A percentile compares a stretch with the other conserved stretches of the same genome.
Evolutionary conservation across 1,140 invertebrate species (phyloP).

Genomic region (Elysia chlorotica): DNA sequence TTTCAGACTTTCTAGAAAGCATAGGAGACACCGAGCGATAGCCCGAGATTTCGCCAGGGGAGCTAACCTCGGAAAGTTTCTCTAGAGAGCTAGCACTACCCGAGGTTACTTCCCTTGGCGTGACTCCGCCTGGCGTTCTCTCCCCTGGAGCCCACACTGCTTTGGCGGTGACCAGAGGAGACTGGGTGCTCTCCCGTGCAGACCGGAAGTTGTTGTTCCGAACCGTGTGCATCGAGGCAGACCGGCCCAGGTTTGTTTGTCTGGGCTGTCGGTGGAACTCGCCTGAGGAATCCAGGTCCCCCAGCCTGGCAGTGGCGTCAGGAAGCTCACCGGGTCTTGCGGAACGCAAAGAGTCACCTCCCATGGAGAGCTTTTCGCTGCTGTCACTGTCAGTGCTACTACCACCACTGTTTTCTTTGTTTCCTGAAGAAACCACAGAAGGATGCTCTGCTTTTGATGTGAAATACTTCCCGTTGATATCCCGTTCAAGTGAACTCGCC

Average conservation of each 20-base stretch:
- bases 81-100: not conserved
- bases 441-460: too few species aligned
- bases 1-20: not conserved
- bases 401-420: not conserved
- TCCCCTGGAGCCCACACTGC: not conserved
- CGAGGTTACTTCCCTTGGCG: not conserved
- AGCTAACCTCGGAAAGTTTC: not conserved
- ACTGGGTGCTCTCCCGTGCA: too few species aligned
- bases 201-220: not conserved
- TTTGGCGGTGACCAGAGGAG: too few species aligned
- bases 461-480: too few species aligned
- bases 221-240: not conserved
- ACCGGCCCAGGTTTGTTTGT: not conserved
- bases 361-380: not conserved
- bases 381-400: not conserved
- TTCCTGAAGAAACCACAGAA: not conserved
- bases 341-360: not conserved
- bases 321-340: not conserved
- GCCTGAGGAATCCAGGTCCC: not conserved
- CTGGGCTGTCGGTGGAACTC: too few species aligned
- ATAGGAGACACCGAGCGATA: conserved; percentile 4
- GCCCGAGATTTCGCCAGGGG: not conserved
- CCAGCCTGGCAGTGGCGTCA: not conserved
- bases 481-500: too few species aligned
- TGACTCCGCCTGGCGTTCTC: too few species aligned